These are phyloP conservation scores for Microplitis mediator DNA, from an alignment of 1,140 invertebrate genomes.

Conservation along the genomic window DNA sequence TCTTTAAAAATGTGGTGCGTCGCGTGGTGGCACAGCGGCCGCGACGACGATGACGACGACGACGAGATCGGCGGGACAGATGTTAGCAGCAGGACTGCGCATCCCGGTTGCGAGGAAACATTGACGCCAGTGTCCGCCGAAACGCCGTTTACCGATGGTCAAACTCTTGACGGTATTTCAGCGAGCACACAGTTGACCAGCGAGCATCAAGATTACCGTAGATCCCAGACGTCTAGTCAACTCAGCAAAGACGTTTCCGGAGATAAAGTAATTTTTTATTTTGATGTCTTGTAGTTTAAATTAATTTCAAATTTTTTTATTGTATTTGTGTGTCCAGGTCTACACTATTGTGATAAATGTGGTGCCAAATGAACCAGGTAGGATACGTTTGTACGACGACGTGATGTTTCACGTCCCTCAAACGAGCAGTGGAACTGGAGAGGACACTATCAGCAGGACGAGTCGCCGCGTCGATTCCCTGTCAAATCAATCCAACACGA, in stretches of 20 bases:
- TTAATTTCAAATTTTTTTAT: not conserved
- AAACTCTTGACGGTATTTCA: slow-evolving; percentile 49
- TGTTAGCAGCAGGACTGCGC: slow-evolving; percentile 68
- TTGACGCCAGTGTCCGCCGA: slow-evolving; percentile 82
- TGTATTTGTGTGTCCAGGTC: slow-evolving; percentile 57
- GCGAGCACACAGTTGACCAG: not conserved
- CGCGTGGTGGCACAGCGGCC: slow-evolving; percentile 84
- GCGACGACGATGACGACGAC: slow-evolving; percentile 78
- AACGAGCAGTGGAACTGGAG: slow-evolving; percentile 20
- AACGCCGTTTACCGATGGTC: slow-evolving; percentile 74
- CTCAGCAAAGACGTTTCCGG: slow-evolving; percentile 9
- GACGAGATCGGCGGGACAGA: slow-evolving; percentile 69
- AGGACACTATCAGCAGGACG: slow-evolving; percentile 39
- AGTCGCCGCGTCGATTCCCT: slow-evolving; percentile 12
- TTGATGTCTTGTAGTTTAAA: not conserved
- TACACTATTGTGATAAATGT: slow-evolving; percentile 92
- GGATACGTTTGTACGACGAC: slow-evolving; percentile 87
- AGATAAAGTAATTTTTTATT: slow-evolving; percentile 14
- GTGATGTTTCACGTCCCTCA: slow-evolving; percentile 49
- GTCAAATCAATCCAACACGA: slow-evolving; percentile 6
- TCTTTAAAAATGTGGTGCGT: slow-evolving; percentile 79
- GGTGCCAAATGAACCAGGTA: slow-evolving; percentile 71
- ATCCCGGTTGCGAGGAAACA: slow-evolving; percentile 70
- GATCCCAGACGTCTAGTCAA: slow-evolving; percentile 16
- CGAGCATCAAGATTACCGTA: slow-evolving; percentile 17